Base-by-base conservation (phyloP, 2,888 invertebrate genomes). In the Agrochola macilenta region DNA sequence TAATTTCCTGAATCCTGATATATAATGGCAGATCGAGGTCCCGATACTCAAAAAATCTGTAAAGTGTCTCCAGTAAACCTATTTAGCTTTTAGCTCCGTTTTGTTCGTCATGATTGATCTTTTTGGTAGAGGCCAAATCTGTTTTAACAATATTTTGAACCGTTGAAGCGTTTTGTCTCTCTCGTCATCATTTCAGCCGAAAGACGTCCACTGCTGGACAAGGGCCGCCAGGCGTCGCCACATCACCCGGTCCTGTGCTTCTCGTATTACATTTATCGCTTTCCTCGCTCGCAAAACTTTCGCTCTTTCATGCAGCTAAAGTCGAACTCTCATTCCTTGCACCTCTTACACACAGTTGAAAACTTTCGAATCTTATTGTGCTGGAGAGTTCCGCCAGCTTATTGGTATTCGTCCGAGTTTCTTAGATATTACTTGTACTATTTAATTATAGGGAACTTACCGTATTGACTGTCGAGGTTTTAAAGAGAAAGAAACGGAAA, bases 361-460 rank as follows among this genome's bases (percentile, higher is more conserved):
- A 91, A 91, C 88, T 92, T 93, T 89, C 68, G 79, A 89, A 89
- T 90, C 90, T 89, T 91, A 91, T 93, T 93, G 91, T 93, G 89
- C 88, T 83, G 57, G 26, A 26, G 54, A 87, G 83, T 81, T 76
- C 69, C 79, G 78, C 84, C 76, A 87, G 88, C 90, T 91, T 92
- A 91, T 91, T 90, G 92, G 89, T 90, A 88, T 91, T 91, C 88
- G 79, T 76, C 70, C 75, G 79, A 88, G 83, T 84, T 87, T 83
- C 80, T 82, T 79, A 82, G 77, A 84, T 82, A 86, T 81, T 79
- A 77, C 82, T 85, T 83, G 77, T 76, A 79, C 80, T 83, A 72
- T 88, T 87, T 84, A 84, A 86, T 87, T 89, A 79, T 80, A 70
- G 70, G 69, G 74, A 78, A 72, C 72, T 80, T 78, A 77, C 30